Evolutionary conservation across 2,113 vertebrate species (phyloP), one percentile per base, ranked within the genome.

Genomic region (Piaya cayana): DNA sequence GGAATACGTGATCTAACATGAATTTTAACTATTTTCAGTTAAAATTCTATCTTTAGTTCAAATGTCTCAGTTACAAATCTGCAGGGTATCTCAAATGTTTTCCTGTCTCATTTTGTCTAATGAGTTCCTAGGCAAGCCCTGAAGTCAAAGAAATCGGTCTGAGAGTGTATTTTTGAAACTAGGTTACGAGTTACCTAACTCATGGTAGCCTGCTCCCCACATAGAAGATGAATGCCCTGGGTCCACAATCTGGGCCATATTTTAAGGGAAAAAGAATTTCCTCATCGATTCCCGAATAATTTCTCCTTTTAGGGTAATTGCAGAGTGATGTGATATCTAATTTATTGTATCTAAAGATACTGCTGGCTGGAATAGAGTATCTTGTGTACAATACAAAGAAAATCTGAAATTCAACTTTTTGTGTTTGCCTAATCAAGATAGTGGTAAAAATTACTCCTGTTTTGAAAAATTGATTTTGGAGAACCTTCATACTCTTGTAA

Each of bases 141-240:
- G 52, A 70, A 34, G 37, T 45, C 45, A 69, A 34, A 86, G 12
- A 88, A 90, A 68, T 68, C 12, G 8, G 8, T 67, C 42, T 69
- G 72, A 84, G 72, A 62, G 60, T 77, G 15, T 81, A n/a, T 56
- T 86, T 85, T 86, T 64, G 27, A 78, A 68, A 39, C 27, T 55
- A 18, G 22, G 53, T 95, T 63, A 42, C 45, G 68, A 13, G 27
- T 49, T 77, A 64, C 29, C 9, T 60, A 45, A 22, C 13, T 68
- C 1, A 0, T 55, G 53, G 17, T 62, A 55, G 32, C 17, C 9
- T 77, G 22, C 43, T 87, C 55, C 18, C 34, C 45, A 88, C 5
- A 47, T 47, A 59, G 5, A 47, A 32, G 4, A 2, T 45, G 11
- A 1, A 5, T 77, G 42, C 55, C 53, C 25, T 60, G 52, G 17